These are phyloP conservation scores for Patiria pectinifera DNA, from an alignment of 53 echinoderm and acorn worm species.

Conservation along the genomic window DNA sequence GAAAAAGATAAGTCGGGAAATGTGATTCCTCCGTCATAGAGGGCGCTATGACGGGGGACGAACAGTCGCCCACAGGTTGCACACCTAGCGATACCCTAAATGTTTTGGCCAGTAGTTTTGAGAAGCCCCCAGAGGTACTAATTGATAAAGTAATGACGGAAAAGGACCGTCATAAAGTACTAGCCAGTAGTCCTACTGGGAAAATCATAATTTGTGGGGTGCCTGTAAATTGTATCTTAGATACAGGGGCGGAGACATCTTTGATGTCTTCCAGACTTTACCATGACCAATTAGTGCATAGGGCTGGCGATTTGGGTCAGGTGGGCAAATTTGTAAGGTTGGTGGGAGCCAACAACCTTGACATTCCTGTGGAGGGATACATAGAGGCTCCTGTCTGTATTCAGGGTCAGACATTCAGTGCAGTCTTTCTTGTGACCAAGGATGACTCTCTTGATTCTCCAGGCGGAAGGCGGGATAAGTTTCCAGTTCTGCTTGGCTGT, in stretches of 20 bases:
- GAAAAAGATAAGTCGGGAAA: constrained; percentile 7
- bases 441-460: neutral
- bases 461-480: constrained; percentile 16
- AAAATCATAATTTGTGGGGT: constrained; percentile 7
- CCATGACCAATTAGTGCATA: neutral
- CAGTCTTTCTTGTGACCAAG: constrained; percentile 11
- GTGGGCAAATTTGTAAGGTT: constrained; percentile 2
- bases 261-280: constrained; percentile 16
- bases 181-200: constrained; percentile 7
- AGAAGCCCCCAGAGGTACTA: neutral
- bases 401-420: neutral
- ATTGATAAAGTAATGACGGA: constrained; percentile 16
- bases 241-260: constrained; percentile 30
- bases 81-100: neutral
- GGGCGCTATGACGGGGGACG: constrained; percentile 19
- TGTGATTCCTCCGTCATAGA: constrained; percentile 22
- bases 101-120: neutral
- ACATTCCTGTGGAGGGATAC: constrained; percentile 27
- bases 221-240: constrained; percentile 17
- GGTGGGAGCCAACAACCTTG: constrained; percentile 32
- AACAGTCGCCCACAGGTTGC: neutral
- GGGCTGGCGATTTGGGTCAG: constrained; percentile 5
- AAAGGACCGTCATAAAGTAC: constrained; percentile 30
- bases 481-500: constrained; percentile 22
- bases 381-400: constrained; percentile 16